These are phyloP conservation scores for Ameiurus melas DNA, from an alignment of 2,113 vertebrate genomes.

Conservation along the genomic window DNA sequence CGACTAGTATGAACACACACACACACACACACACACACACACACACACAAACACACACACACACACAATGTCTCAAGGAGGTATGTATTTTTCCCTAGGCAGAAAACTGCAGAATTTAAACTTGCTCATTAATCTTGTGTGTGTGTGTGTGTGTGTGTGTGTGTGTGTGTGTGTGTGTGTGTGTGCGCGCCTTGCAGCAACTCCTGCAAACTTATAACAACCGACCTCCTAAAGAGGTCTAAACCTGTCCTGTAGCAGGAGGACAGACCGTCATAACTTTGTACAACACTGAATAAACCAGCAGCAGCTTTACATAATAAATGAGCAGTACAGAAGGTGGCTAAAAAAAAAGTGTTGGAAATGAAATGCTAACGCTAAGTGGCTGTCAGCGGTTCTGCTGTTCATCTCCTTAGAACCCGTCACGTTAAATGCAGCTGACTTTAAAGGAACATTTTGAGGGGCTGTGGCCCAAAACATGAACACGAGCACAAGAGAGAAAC, in stretches of 20 bases:
- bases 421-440: not conserved
- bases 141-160: not conserved
- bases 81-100: not conserved
- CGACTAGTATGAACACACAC: not conserved
- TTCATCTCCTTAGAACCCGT: slow-evolving; percentile 14
- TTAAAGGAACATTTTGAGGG: no score
- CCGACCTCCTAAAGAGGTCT: not conserved
- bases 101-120: not conserved
- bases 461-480: no score
- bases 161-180: not conserved
- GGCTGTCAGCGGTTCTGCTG: not conserved
- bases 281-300: slow-evolving; percentile 11
- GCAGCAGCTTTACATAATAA: slow-evolving; percentile 35
- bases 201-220: not conserved
- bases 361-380: slow-evolving; percentile 14
- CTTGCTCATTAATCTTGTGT: slow-evolving; percentile 18
- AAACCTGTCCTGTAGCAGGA: slow-evolving; percentile 8
- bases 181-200: not conserved
- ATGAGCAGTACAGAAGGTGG: slow-evolving; percentile 1
- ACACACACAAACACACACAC: not conserved
- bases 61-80: not conserved
- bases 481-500: no score
- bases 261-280: slow-evolving; percentile 2
- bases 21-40: not conserved
- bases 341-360: not conserved